Evolutionary conservation across 2,888 invertebrate species (phyloP).

Genomic region (Phorcus lineatus): DNA sequence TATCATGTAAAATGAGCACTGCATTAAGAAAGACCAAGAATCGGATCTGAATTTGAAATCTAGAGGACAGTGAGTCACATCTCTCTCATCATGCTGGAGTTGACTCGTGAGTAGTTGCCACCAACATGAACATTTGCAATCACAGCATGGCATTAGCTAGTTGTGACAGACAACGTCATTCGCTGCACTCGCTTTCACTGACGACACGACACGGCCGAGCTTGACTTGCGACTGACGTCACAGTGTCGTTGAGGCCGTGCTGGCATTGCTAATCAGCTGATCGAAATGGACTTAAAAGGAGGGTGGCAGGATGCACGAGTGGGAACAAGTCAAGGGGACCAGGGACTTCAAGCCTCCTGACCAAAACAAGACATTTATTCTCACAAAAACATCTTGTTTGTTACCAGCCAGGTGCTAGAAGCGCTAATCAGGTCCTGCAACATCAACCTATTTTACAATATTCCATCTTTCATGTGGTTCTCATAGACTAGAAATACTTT

Average conservation of each 20-base stretch:
- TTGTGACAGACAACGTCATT: background rate
- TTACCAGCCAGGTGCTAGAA: background rate
- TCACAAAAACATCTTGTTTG: constrained; percentile 3
- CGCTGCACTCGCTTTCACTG: background rate
- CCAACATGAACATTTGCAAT: background rate
- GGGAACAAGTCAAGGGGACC: background rate
- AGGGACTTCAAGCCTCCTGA: background rate
- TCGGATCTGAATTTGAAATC: too few relatives aligned
- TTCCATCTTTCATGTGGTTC: too few relatives aligned
- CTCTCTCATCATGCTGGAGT: background rate
- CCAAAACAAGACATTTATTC: constrained; percentile 1
- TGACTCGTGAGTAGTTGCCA: background rate
- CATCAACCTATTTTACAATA: too few relatives aligned
- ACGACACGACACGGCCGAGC: background rate
- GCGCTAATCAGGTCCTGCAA: too few relatives aligned
- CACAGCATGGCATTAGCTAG: background rate
- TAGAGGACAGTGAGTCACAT: too few relatives aligned
- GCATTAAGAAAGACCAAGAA: too few relatives aligned
- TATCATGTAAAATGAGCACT: too few relatives aligned
- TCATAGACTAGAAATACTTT: too few relatives aligned
- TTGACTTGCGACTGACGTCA: background rate
- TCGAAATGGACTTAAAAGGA: background rate
- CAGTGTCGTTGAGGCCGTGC: background rate
- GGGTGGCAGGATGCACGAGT: background rate
- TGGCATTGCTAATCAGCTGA: background rate